Evolutionary conservation across 2,797 vertebrate species (phyloP).

Genomic region (Arremon aurantiirostris): DNA sequence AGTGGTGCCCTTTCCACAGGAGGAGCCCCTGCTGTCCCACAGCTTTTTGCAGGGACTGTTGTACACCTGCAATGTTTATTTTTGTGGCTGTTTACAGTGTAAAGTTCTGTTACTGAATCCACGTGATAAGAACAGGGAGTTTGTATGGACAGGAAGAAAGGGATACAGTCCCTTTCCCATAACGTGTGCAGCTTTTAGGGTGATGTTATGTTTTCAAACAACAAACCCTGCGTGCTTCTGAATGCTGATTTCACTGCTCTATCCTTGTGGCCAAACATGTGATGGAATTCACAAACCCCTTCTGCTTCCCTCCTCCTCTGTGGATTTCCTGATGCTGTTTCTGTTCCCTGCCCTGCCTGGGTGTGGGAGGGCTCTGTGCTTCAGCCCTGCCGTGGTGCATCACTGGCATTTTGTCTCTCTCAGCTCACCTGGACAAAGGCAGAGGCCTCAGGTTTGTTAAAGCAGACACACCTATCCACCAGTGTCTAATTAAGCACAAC

Average conservation of each 20-base stretch:
- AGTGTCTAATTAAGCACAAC: background rate
- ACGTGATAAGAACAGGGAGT: background rate
- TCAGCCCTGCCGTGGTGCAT: background rate
- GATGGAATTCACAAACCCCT: background rate
- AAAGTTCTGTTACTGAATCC: background rate
- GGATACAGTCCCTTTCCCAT: background rate
- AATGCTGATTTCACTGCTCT: background rate
- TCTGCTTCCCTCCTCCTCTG: background rate
- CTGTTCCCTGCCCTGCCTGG: background rate
- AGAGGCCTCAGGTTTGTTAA: background rate
- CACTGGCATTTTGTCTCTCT: background rate
- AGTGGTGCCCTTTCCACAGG: background rate
- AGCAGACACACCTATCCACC: background rate
- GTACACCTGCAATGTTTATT: background rate
- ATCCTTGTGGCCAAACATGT: background rate
- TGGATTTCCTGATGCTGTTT: background rate
- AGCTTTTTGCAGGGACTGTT: background rate
- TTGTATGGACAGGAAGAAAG: background rate
- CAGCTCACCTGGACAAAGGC: background rate
- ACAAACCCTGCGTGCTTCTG: background rate
- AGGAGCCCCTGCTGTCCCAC: background rate
- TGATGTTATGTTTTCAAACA: background rate
- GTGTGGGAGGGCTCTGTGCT: background rate
- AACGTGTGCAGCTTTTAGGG: background rate
- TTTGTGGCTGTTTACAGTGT: background rate